A percentile compares a stretch with the other conserved stretches of the same genome.
Evolutionary conservation across 2,797 vertebrate species (phyloP).

Genomic region (Helicolenus hilgendorfi): DNA sequence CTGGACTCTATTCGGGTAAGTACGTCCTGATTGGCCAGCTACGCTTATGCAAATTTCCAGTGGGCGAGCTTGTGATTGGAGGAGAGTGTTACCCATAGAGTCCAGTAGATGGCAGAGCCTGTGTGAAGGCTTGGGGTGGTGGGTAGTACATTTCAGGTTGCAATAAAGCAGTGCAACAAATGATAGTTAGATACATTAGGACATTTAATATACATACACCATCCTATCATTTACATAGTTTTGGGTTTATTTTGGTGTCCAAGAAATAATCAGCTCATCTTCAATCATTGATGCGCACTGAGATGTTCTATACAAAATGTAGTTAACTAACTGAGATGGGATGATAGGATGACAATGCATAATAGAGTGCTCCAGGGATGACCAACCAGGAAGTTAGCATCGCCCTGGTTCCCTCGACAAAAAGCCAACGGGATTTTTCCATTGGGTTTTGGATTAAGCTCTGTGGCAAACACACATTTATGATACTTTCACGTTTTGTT

Average conservation of each 20-base stretch:
- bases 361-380: background rate
- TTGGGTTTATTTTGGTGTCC: background rate
- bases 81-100: background rate
- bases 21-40: too few relatives aligned
- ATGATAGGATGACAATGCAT: constrained; percentile 9
- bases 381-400: too few relatives aligned
- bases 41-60: too few relatives aligned
- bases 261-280: background rate
- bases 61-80: too few relatives aligned
- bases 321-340: background rate
- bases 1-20: too few relatives aligned
- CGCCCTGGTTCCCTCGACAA: too few relatives aligned
- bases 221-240: background rate
- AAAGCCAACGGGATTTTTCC: too few relatives aligned
- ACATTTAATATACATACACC: background rate
- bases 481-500: too few relatives aligned
- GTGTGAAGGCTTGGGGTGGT: background rate
- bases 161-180: background rate
- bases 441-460: too few relatives aligned
- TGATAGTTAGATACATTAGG: background rate
- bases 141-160: background rate
- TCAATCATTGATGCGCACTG: background rate
- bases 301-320: background rate
- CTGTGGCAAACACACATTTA: too few relatives aligned
- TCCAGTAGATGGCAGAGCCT: background rate